These are phyloP conservation scores for Phymanthus crucifer DNA, from an alignment of 92 coral and sea anemone species.

Conservation along the genomic window DNA sequence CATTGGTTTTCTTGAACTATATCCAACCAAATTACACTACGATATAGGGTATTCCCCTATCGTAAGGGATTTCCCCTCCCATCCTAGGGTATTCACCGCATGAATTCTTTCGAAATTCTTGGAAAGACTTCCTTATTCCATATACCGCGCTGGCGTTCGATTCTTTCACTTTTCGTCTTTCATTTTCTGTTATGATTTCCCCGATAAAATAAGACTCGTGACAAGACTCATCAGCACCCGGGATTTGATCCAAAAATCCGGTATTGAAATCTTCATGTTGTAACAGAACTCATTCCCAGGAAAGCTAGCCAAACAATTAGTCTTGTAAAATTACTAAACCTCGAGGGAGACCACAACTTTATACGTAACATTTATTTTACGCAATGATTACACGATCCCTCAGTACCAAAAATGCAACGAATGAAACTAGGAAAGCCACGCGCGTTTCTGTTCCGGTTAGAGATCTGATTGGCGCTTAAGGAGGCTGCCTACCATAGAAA, in stretches of 20 bases:
- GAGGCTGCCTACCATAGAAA: too few species aligned
- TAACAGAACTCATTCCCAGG: background rate
- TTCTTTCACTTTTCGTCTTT: background rate
- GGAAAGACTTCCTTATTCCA: background rate
- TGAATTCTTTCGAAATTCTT: background rate
- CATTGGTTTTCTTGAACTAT: background rate
- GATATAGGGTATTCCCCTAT: background rate
- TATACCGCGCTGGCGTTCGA: background rate
- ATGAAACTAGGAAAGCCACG: too few species aligned
- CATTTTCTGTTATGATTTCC: background rate
- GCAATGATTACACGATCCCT: too few species aligned
- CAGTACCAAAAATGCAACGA: too few species aligned
- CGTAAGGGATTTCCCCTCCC: background rate
- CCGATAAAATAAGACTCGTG: background rate
- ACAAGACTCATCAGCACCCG: background rate
- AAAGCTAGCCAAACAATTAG: too few species aligned
- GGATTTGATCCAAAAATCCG: background rate
- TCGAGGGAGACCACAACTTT: too few species aligned
- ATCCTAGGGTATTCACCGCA: background rate
- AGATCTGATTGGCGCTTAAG: too few species aligned
- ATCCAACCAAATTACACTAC: too few species aligned
- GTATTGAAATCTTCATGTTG: background rate
- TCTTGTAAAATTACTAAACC: too few species aligned
- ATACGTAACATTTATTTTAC: too few species aligned
- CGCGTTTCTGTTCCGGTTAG: too few species aligned